Conservation (phyloP, 1,140 invertebrate genomes). For the Platorchestia sp. region DNA sequence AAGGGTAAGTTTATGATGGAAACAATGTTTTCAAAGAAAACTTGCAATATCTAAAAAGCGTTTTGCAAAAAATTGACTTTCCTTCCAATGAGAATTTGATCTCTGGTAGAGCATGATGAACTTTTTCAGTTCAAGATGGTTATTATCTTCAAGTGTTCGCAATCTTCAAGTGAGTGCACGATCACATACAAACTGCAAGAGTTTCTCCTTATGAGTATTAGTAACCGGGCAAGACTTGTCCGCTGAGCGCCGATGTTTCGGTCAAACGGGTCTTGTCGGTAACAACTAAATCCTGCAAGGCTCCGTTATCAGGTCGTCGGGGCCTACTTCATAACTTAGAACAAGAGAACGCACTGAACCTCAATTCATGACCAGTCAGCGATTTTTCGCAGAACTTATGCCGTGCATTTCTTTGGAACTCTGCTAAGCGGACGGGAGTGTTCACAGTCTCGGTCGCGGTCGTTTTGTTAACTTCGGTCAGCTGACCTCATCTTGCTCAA, state of each 20-base stretch:
- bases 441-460: not conserved
- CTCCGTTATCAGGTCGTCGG: conserved; percentile 14
- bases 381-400: conserved; percentile 47
- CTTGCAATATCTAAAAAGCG: not conserved
- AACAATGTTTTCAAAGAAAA: not conserved
- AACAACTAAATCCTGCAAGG: conserved; percentile 6
- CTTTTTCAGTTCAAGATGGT: not conserved
- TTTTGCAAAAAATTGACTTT: not conserved
- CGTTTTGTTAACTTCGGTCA: not conserved
- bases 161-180: not conserved
- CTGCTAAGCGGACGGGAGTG: not conserved
- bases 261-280: not conserved
- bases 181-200: not conserved
- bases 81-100: too few relatives aligned
- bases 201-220: not conserved
- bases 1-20: not conserved
- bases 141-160: not conserved
- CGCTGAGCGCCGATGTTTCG: not conserved
- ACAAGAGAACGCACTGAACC: conserved; percentile 11
- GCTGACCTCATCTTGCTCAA: not conserved
- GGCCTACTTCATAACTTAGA: conserved; percentile 40
- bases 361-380: conserved; percentile 35
- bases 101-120: not conserved
- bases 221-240: not conserved
- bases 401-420: conserved; percentile 44